Conservation (phyloP, 2,888 invertebrate genomes). For the Lochmaea crataegi region DNA sequence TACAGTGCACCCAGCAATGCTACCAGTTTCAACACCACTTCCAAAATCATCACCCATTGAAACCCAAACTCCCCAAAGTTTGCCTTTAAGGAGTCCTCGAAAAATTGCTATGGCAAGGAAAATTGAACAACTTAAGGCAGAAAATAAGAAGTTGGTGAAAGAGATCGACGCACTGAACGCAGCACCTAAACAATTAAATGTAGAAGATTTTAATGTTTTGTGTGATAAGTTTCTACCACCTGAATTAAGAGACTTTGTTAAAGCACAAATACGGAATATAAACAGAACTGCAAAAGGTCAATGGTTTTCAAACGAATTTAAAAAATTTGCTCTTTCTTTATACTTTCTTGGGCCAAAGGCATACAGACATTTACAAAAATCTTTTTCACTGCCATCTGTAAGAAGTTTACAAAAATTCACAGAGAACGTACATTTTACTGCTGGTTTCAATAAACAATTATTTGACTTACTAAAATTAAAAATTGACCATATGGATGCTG, state of each 20-base stretch:
- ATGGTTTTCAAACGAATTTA: background rate
- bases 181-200: background rate
- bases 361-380: constrained; percentile 1
- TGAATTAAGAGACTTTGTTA: background rate
- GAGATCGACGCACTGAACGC: background rate
- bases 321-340: background rate
- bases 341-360: background rate
- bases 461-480: background rate
- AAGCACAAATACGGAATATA: background rate
- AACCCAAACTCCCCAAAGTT: background rate
- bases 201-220: background rate
- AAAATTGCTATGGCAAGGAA: background rate
- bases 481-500: background rate
- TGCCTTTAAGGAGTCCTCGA: background rate
- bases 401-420: constrained; percentile 1
- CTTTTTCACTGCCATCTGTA: background rate
- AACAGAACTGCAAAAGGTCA: constrained; percentile 4
- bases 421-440: background rate
- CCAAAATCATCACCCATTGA: background rate
- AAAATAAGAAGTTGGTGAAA: background rate
- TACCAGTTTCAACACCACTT: background rate
- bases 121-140: too few species aligned
- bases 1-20: background rate
- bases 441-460: background rate
- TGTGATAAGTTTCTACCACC: background rate